Base-by-base conservation (phyloP, 2,797 vertebrate species). In the Channa striata region DNA sequence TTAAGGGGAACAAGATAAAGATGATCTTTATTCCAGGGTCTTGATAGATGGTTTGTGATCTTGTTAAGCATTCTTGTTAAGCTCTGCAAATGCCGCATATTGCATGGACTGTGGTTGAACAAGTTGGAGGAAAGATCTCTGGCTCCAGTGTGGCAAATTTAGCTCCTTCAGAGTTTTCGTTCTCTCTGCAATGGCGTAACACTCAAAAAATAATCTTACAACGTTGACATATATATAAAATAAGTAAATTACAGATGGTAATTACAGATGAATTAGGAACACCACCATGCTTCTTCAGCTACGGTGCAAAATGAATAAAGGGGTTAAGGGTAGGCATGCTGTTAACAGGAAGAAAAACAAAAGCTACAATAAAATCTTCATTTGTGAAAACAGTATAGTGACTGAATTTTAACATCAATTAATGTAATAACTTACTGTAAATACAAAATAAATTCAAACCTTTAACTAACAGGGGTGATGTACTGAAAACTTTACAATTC, bases 401-500 rank as follows among this genome's bases (percentile, higher is more conserved):
- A 81, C 68, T 54, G 68, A 85, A 81, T 86, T 85, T 84, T 59
- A 88, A 90, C 71, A 84, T 86, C 73, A 76, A 74, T 74, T 72
- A 80, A 57, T 19, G 83, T 89, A 91, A 93, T 92, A 92, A 92
- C 82, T 92, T 93, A 92, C 68, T 58, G 89, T 83, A 88, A 90
- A 91, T 89, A 91, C 72, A 87, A 91, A 86, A 75, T 84, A 80
- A 91, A 85, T 77, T 76, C 78, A 88, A 91, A 87, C 59, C 68
- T 82, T 86, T 53, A 80, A 81, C 87, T 87, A 88, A n/a, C 72
- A 84, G 57, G 66, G 80, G 58, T 81, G 78, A 78, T 80, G 72
- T 78, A 57, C 51, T 85, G 72, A 66, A 81, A 68, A 73, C 72
- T 81, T 84, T 86, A 90, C 87, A 92, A 84, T 78, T 88, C 72